A percentile compares a stretch with the other conserved stretches of the same genome.
These are phyloP conservation scores for Diacarnus erythraeanus DNA, from an alignment of 37 sponge, comb jelly and placozoan species.

Conservation along the genomic window DNA sequence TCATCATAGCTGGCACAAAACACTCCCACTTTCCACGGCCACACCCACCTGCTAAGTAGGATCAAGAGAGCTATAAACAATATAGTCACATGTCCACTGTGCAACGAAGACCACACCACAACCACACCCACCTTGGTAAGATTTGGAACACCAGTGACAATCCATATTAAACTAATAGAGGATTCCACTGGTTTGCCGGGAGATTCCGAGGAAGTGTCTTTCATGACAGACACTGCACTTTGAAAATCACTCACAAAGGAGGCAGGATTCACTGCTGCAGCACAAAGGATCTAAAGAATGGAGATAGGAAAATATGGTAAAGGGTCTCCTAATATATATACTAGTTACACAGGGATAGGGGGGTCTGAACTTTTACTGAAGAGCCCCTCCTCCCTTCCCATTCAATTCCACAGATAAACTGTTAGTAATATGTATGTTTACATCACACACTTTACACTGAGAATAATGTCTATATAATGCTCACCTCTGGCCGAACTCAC, in stretches of 20 bases:
- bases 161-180: conserved; percentile 77
- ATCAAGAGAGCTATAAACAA: not conserved
- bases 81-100: not conserved
- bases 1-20: conserved; percentile 2
- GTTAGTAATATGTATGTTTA: too few species aligned
- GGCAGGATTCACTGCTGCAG: conserved; percentile 72
- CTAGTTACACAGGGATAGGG: too few species aligned
- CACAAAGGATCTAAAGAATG: conserved; percentile 63
- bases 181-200: conserved; percentile 5
- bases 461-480: too few species aligned
- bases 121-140: conserved; percentile 76
- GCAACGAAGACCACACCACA: too few species aligned
- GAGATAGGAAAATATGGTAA: too few species aligned
- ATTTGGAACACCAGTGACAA: conserved; percentile 76
- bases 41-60: not conserved
- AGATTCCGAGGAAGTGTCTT: conserved; percentile 11
- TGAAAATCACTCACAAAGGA: conserved; percentile 48
- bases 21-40: not conserved
- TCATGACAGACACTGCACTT: conserved; percentile 36
- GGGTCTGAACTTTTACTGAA: too few species aligned
- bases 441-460: too few species aligned
- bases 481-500: not conserved
- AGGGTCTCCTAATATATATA: too few species aligned
- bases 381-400: too few species aligned
- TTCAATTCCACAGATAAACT: too few species aligned